Evolutionary conservation across 2,888 invertebrate genomes (phyloP).

Genomic region (Rotaria magnacalcarata): DNA sequence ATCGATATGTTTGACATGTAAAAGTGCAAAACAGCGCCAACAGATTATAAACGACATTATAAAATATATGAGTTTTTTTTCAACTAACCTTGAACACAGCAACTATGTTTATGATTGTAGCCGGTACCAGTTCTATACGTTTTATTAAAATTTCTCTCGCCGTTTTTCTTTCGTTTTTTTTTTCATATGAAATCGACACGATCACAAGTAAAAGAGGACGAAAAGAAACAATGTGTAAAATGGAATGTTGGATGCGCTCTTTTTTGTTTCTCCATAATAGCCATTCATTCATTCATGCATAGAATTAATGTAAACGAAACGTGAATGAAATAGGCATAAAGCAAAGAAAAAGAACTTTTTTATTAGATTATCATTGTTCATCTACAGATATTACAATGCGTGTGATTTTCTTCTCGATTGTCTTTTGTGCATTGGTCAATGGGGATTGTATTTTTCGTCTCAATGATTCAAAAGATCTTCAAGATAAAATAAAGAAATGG

Average conservation of each 20-base stretch:
- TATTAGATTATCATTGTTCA: neutral
- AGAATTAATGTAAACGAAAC: neutral
- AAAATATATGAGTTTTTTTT: neutral
- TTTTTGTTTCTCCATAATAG: neutral
- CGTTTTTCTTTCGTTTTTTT: neutral
- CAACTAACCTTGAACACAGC: neutral
- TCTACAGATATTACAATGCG: neutral
- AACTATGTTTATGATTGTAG: neutral
- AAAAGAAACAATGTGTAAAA: neutral
- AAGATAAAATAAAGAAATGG: neutral
- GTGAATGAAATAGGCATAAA: neutral
- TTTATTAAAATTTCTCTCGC: neutral
- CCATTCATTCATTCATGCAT: neutral
- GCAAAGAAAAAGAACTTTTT: neutral
- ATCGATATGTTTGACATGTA: neutral
- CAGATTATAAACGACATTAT: neutral
- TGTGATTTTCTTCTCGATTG: neutral
- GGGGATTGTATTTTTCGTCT: neutral
- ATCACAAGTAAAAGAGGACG: neutral
- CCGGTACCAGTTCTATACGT: neutral
- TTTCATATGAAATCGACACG: neutral
- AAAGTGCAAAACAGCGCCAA: neutral
- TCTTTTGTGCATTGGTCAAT: neutral
- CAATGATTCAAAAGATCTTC: neutral
- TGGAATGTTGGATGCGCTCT: neutral